A percentile compares a stretch with the other conserved stretches of the same genome.
Conservation (phyloP, 2,888 invertebrate species). For the Acanthococcus lagerstroemiae region DNA sequence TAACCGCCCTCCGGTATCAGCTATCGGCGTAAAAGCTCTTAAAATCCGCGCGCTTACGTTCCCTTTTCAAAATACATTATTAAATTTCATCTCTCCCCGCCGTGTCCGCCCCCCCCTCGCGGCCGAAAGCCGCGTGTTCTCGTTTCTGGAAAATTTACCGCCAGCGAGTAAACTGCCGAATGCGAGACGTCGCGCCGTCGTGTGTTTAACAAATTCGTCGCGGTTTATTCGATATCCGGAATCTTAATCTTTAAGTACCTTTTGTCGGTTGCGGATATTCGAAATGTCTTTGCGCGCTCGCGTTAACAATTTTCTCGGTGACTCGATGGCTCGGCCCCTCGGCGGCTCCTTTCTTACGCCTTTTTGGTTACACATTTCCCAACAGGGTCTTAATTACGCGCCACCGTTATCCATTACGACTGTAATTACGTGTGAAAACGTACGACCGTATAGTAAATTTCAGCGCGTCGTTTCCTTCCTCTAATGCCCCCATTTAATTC, state of each 20-base stretch:
- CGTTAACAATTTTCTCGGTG: not conserved
- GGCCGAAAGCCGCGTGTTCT: not conserved
- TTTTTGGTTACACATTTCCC: not conserved
- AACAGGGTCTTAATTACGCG: too few relatives aligned
- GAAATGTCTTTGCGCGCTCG: not conserved
- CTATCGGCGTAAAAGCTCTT: slow-evolving; percentile 22
- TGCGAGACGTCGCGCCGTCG: not conserved
- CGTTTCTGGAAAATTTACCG: not conserved
- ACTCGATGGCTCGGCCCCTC: not conserved
- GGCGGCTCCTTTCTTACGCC: not conserved
- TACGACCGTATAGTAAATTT: too few relatives aligned
- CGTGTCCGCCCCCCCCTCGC: not conserved
- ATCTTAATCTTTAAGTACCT: not conserved
- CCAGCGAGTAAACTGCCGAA: not conserved
- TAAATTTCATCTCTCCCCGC: not conserved
- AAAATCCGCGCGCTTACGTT: slow-evolving; percentile 12
- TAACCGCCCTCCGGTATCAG: slow-evolving; percentile 13
- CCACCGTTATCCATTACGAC: too few relatives aligned
- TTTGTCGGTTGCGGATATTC: not conserved
- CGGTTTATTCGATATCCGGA: not conserved
- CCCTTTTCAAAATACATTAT: slow-evolving; percentile 25
- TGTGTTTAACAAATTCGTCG: not conserved
- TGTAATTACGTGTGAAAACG: too few relatives aligned
- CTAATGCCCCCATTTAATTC: too few relatives aligned
- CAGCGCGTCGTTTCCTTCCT: too few relatives aligned